Percentiles rank a stretch among this genome's conserved stretches.
phyloP scores from a whole-genome alignment of 2,888 invertebrate species.

The Phytoseiulus persimilis region DNA sequence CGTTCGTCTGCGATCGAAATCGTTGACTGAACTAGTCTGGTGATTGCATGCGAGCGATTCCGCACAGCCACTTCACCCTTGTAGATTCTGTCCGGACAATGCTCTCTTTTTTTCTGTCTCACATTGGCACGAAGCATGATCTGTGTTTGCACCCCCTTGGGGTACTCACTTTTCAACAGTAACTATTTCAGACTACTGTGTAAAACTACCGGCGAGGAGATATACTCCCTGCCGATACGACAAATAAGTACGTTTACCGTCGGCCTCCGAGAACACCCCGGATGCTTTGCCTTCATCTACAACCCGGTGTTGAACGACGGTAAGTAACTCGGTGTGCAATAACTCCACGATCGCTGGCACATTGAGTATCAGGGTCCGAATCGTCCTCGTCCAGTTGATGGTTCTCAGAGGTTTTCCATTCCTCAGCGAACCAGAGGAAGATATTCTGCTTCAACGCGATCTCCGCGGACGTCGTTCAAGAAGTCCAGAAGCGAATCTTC shows the following conservation, averaged over 20 bases:
- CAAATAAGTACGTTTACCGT: constrained; percentile 14
- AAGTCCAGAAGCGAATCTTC: constrained; percentile 9
- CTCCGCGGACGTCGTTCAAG: constrained; percentile 18
- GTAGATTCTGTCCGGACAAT: too few species aligned
- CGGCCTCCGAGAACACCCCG: constrained; percentile 25
- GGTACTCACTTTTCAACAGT: constrained; percentile 5
- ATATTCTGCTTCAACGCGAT: constrained; percentile 32
- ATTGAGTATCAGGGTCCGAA: background rate
- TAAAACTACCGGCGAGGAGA: constrained; percentile 25
- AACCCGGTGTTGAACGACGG: background rate
- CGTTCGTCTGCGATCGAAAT: too few species aligned
- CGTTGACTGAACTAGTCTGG: too few species aligned
- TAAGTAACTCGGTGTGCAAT: background rate
- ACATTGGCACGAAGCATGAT: background rate
- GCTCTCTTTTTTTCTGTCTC: too few species aligned
- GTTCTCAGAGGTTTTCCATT: too few species aligned
- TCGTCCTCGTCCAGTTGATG: background rate
- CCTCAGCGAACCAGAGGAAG: background rate
- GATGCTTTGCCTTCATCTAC: constrained; percentile 37
- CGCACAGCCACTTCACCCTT: too few species aligned
- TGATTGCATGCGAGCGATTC: too few species aligned
- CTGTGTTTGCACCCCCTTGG: background rate
- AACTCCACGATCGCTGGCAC: background rate
- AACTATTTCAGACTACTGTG: constrained; percentile 18
- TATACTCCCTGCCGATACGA: constrained; percentile 25